A percentile compares a stretch with the other conserved stretches of the same genome.
These are phyloP conservation scores for Pan paniscus DNA, from an alignment of 2,113 vertebrate genomes.

Conservation along the genomic window DNA sequence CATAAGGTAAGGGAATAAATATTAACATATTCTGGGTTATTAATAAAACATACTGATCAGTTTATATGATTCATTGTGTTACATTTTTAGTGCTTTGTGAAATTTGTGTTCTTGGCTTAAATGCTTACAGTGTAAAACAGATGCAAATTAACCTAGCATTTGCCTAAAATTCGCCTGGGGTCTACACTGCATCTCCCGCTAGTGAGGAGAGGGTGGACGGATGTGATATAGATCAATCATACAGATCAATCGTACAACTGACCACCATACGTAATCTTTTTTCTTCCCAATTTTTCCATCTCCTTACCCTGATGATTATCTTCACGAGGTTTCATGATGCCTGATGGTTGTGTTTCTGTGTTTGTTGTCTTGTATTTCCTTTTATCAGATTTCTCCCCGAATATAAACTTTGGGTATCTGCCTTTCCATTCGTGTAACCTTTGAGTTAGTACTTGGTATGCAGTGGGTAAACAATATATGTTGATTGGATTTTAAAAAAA, in stretches of 20 bases:
- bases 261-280: background rate
- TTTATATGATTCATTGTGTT: background rate
- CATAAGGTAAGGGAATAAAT: background rate
- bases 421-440: background rate
- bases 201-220: accelerated
- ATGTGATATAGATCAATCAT: background rate
- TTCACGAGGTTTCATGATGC: background rate
- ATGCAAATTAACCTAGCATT: too few relatives aligned
- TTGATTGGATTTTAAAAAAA: background rate
- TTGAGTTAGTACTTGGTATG: background rate
- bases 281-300: background rate
- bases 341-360: background rate
- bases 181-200: too few relatives aligned
- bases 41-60: background rate
- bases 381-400: too few relatives aligned
- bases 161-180: background rate
- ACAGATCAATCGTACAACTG: accelerated
- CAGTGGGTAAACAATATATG: too few relatives aligned
- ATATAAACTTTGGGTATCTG: background rate
- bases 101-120: background rate
- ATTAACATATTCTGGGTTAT: accelerated
- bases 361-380: background rate
- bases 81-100: background rate
- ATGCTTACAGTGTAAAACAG: background rate
- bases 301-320: background rate